phyloP scores from a whole-genome alignment of 2,888 invertebrate species.

The Mantis religiosa region DNA sequence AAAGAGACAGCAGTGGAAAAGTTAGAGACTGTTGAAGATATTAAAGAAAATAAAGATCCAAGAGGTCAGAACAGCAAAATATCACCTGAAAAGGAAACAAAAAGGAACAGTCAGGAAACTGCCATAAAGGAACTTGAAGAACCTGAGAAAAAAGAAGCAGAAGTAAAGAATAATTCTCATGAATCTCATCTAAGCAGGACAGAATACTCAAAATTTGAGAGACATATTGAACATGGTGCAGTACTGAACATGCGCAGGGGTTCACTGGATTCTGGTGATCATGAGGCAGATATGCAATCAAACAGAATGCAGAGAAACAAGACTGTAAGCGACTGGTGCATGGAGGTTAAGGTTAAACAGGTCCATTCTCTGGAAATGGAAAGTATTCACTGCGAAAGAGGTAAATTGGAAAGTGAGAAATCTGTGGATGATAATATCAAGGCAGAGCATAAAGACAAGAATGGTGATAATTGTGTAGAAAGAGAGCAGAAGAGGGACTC shows the following conservation, averaged over 20 bases:
- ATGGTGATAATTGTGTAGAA: not conserved
- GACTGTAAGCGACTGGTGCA: constrained; percentile 19
- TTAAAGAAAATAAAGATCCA: not conserved
- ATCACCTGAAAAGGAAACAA: not conserved
- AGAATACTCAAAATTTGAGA: not conserved
- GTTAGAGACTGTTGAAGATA: not conserved
- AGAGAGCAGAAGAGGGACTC: constrained; percentile 44
- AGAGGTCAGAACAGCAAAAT: not conserved
- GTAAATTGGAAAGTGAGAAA: not conserved
- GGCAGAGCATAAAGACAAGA: not conserved
- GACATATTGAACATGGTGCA: not conserved
- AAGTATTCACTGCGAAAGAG: not conserved
- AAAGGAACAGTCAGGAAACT: not conserved
- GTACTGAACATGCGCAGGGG: constrained; percentile 13
- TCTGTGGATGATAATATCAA: not conserved
- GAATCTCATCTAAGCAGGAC: not conserved
- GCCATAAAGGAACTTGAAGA: constrained; percentile 24
- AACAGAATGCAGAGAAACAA: not conserved
- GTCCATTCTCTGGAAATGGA: constrained; percentile 26
- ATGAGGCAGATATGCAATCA: not conserved
- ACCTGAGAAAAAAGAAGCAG: constrained; percentile 6
- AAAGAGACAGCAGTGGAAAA: not conserved
- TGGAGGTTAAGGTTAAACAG: constrained; percentile 6
- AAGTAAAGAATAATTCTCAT: not conserved
- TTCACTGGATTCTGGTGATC: constrained; percentile 25